Base-by-base conservation (phyloP, 2,797 vertebrate species). In the Arnoldichthys spilopterus region DNA sequence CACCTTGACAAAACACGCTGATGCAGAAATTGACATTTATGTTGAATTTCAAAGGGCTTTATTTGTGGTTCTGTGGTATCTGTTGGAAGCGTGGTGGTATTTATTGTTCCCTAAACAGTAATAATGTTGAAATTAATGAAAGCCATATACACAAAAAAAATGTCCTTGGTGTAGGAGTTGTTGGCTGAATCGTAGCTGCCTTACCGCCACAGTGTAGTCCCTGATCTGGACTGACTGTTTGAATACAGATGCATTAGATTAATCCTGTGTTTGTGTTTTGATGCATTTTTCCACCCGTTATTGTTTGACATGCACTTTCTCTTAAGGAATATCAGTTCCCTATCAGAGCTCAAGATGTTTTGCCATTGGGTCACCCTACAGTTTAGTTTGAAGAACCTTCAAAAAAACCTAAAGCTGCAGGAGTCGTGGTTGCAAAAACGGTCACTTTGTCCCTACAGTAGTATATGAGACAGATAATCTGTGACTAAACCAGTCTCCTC, bases 111-210 rank as follows among this genome's bases (percentile, higher is more conserved):
- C 59, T 56, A 58, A 69, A 74, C 43, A 54, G 34, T 58, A 51
- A 72, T 22, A 78, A 81, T 74, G 37, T 59, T 69, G 45, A 16
- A 72, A 75, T 20, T 24, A 51, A 61, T 71, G 34, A 59, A 85
- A 85, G 84, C 81, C 84, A 83, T 80, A 85, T 63, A 61, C 49
- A 59, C 34, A 54, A 56, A 51, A 76, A 54, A 67, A 4, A 59
- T 64, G 34, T 70, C 22, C 53, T 62, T 63, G 34, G 16, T 51
- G 24, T 58, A 16, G 49, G 54, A 66, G 45, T 62, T 67, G 34
- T 63, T 53, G 34, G 56, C 58, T 66, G 2, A 62, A 63, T 78
- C 56, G 28, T 75, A 66, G 81, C 73, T 83, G 78, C 72, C 68
- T 83, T 85, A 80, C 28, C 24, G 51, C 47, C 30, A 51, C 72